phyloP scores from a whole-genome alignment of 2,888 invertebrate species.

The Teleiodes luculella region DNA sequence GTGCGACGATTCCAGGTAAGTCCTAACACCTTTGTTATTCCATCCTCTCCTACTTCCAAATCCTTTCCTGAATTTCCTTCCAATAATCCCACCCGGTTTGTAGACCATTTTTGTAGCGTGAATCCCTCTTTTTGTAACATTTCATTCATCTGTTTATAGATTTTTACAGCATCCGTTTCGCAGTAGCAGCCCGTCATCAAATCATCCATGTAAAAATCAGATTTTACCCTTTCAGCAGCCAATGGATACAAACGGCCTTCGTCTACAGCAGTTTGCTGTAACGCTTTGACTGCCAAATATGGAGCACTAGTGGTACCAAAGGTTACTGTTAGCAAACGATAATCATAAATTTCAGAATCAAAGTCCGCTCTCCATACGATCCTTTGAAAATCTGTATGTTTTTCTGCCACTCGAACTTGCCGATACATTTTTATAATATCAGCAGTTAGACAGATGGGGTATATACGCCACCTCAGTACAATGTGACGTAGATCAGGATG shows the following conservation, averaged over 20 bases:
- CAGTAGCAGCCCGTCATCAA: conserved; percentile 8
- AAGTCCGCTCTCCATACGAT: too few relatives aligned
- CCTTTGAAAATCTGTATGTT: too few relatives aligned
- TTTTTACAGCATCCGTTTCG: conserved; percentile 12
- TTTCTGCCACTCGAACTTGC: too few relatives aligned
- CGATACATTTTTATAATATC: too few relatives aligned
- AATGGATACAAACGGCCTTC: conserved; percentile 14
- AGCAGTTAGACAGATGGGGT: too few relatives aligned
- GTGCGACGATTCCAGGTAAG: conserved; percentile 24
- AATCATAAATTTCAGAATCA: neutral
- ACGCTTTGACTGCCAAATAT: conserved; percentile 24
- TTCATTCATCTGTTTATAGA: conserved; percentile 8
- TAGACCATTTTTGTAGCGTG: conserved; percentile 24
- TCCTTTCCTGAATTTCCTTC: conserved; percentile 18
- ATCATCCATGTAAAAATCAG: conserved; percentile 21
- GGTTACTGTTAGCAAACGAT: neutral
- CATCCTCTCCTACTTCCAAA: conserved; percentile 15
- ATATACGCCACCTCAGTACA: too few relatives aligned
- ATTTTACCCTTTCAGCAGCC: conserved; percentile 16
- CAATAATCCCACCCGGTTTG: too few relatives aligned
- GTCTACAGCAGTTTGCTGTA: conserved; percentile 21
- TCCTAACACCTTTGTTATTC: conserved; percentile 24
- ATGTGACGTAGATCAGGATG: too few relatives aligned
- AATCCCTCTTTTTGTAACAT: conserved; percentile 24
- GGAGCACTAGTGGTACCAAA: conserved; percentile 19